Conservation (phyloP, 2,797 vertebrate genomes). For the Enteromius radiatus region DNA sequence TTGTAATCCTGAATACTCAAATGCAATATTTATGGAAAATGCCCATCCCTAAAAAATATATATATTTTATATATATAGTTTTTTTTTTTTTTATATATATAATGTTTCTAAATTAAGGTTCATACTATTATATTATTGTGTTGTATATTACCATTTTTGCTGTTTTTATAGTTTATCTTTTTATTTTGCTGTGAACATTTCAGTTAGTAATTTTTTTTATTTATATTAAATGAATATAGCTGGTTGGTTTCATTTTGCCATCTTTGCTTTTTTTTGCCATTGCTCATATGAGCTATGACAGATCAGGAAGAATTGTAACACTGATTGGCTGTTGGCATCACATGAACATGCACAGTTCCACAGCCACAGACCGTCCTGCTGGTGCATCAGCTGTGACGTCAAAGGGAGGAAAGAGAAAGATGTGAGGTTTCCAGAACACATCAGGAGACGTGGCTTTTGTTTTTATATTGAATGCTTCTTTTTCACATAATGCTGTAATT, state of each 20-base stretch:
- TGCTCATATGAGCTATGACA: slow-evolving; percentile 11
- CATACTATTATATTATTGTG: no score
- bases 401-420: not conserved
- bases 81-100: no score
- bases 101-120: no score
- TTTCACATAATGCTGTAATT: not conserved
- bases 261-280: slow-evolving; percentile 4
- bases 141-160: no score
- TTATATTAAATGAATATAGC: not conserved
- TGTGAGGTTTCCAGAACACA: slow-evolving; percentile 2
- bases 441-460: not conserved
- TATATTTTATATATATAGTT: no score
- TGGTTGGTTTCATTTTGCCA: not conserved
- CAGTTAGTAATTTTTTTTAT: not conserved
- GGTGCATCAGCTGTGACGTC: slow-evolving; percentile 10
- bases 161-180: not conserved
- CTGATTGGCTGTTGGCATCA: slow-evolving; percentile 26
- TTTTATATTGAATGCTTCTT: not conserved
- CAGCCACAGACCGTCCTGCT: not conserved
- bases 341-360: slow-evolving; percentile 10
- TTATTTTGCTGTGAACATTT: not conserved
- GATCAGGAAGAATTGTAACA: not conserved
- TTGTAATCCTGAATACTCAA: no score
- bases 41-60: no score
- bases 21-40: no score